phyloP scores from a whole-genome alignment of 2,113 vertebrate genomes.

The Dicerorhinus sumatrensis region DNA sequence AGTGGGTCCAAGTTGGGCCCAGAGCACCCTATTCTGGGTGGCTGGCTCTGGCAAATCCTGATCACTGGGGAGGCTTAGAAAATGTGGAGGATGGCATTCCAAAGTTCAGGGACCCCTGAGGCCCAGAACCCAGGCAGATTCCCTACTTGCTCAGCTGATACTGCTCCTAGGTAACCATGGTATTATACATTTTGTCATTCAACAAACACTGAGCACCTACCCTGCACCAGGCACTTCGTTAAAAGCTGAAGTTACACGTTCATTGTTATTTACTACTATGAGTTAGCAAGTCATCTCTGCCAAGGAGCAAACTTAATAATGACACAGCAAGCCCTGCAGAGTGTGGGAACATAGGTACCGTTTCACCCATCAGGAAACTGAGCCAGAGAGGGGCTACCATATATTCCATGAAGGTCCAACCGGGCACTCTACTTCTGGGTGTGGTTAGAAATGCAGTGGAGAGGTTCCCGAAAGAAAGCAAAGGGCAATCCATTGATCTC shows the following conservation, averaged over 20 bases:
- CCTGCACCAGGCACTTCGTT: neutral
- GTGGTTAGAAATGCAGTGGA: constrained; percentile 43
- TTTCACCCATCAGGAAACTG: constrained; percentile 56
- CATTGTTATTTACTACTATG: neutral
- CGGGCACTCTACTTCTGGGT: constrained; percentile 35
- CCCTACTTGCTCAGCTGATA: neutral
- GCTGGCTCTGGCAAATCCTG: neutral
- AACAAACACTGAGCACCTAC: neutral
- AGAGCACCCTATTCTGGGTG: neutral
- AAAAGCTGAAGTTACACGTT: neutral
- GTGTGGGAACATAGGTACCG: neutral
- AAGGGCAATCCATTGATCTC: constrained; percentile 54
- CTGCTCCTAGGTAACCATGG: neutral
- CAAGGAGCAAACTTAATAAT: constrained; percentile 28
- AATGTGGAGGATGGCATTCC: neutral
- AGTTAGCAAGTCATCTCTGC: constrained; percentile 40
- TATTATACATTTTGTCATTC: neutral
- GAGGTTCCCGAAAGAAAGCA: constrained; percentile 57
- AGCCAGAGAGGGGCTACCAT: neutral
- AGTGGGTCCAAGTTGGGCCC: neutral
- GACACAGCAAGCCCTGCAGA: neutral
- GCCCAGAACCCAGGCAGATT: neutral
- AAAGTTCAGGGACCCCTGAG: neutral
- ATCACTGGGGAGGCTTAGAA: neutral
- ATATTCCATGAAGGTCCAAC: constrained; percentile 58